Evolutionary conservation across 2,888 invertebrate genomes (phyloP).

Genomic region (Eupelmus urozonus): DNA sequence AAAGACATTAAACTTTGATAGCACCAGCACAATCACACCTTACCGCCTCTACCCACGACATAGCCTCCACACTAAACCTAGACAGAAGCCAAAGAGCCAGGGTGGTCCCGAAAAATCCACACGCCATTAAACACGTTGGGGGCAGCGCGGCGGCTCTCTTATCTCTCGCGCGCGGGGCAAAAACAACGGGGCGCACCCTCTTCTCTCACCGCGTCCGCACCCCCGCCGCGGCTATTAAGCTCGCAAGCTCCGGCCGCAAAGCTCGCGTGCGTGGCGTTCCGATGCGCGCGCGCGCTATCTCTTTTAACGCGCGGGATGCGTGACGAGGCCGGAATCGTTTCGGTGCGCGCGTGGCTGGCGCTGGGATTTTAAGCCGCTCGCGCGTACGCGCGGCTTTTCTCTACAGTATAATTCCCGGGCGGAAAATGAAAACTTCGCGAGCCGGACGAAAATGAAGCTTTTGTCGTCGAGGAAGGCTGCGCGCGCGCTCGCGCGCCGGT

Average conservation of each 20-base stretch:
- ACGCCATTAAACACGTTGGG: conserved; percentile 69
- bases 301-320: conserved; percentile 65
- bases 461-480: conserved; percentile 21
- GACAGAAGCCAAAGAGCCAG: conserved; percentile 58
- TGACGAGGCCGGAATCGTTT: conserved; percentile 25
- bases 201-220: conserved; percentile 45
- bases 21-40: not conserved
- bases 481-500: not conserved
- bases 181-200: conserved; percentile 67
- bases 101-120: conserved; percentile 67
- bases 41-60: not conserved
- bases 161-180: conserved; percentile 68
- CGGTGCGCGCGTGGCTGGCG: conserved; percentile 54
- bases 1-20: conserved; percentile 42
- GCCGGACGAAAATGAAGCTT: conserved; percentile 33
- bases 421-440: conserved; percentile 43
- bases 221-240: conserved; percentile 48
- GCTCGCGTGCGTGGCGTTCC: conserved; percentile 57
- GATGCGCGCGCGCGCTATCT: conserved; percentile 62
- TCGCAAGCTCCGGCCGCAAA: too few species aligned
- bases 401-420: conserved; percentile 20
- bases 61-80: conserved; percentile 19
- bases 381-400: too few species aligned
- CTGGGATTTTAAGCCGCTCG: not conserved
- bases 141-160: conserved; percentile 61